Percentiles rank a stretch among this genome's conserved stretches.
These are phyloP conservation scores for Zosterops lateralis DNA, from an alignment of 2,113 vertebrate genomes.

Conservation along the genomic window DNA sequence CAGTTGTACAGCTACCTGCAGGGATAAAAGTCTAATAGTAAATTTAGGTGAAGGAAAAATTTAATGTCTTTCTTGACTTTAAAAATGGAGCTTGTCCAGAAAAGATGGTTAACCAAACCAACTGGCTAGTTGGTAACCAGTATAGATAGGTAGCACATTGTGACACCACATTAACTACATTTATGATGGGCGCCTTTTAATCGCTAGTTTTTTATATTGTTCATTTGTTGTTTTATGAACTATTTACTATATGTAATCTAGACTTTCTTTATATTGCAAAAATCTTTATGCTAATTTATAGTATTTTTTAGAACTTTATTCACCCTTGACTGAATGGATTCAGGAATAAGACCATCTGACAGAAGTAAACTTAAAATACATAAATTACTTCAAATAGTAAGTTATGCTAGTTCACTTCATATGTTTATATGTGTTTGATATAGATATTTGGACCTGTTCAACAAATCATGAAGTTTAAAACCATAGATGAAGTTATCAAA, in stretches of 20 bases:
- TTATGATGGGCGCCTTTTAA: neutral
- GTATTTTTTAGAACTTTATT: neutral
- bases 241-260: neutral
- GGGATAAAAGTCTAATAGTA: neutral
- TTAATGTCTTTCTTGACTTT: neutral
- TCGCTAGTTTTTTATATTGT: neutral
- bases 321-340: neutral
- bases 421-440: neutral
- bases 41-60: neutral
- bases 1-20: neutral
- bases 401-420: neutral
- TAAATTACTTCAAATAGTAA: neutral
- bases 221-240: neutral
- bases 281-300: neutral
- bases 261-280: neutral
- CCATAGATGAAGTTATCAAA: slow-evolving; percentile 81
- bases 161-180: neutral
- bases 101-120: neutral
- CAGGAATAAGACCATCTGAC: neutral
- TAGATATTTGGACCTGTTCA: slow-evolving; percentile 93
- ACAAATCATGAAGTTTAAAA: slow-evolving; percentile 88
- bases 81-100: neutral
- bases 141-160: fast-evolving
- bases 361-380: neutral
- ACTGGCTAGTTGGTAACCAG: neutral